Evolutionary conservation across 2,797 vertebrate genomes (phyloP), one percentile per base, ranked within the genome.

Genomic region (Falco berigora): DNA sequence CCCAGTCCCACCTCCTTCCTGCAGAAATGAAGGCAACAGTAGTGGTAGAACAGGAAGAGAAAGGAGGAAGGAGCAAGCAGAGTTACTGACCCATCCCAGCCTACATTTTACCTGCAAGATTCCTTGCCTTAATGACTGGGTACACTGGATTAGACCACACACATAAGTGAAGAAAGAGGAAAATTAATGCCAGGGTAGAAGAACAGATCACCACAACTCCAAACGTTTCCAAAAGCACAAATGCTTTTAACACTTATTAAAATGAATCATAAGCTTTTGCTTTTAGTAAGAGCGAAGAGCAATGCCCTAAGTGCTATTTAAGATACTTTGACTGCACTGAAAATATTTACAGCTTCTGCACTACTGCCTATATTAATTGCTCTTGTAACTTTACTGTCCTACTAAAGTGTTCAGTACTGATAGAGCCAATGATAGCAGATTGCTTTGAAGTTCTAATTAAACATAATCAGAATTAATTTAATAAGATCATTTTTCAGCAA

Each of bases 341-440:
- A 96, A 91, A 61, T 92, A 94, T 88, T 94, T 90, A 91, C 75
- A 80, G 7, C 32, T 83, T 76, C n/a, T 91, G 28, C 23, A 76
- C 71, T 89, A 85, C 12, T 55, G 18, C n/a, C 58, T 71, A 19
- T 59, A 56, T 77, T 91, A 90, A 94, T 76, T 83, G 24, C 14
- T 58, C 23, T 46, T 89, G 32, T 79, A 79, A 27, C 17, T 92
- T 90, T 74, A 53, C 49, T 71, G 25, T 38, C 36, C 22, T 64
- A 64, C 56, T 63, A 88, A 96, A 94, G 25, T 30, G 14, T 32
- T 80, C 38, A 86, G 42, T 4, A 56, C n/a, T 40, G 34, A 49
- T 28, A 40, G 12, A 77, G 40, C 20, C 24, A 84, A 47, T 4
- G 12, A 62, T 21, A 68, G 36, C 36, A 91, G 55, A 42, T 40